A percentile compares a stretch with the other conserved stretches of the same genome.
Evolutionary conservation across 2,888 invertebrate species (phyloP).

Genomic region (Capitulum mitella): DNA sequence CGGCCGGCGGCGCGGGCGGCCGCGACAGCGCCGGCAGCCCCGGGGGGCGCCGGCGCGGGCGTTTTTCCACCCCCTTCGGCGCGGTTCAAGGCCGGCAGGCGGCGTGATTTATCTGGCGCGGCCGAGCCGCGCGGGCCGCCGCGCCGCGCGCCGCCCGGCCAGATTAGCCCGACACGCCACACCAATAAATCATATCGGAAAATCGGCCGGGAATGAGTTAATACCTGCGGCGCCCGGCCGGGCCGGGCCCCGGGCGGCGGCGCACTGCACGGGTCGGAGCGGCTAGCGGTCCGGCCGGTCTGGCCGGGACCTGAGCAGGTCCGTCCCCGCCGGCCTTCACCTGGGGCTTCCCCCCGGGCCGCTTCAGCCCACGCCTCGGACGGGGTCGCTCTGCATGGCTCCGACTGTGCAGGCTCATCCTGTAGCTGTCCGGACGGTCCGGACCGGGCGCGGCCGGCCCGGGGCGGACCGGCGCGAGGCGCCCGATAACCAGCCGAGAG

Average conservation of each 20-base stretch:
- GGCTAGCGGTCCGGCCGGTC: no score
- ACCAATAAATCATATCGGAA: neutral
- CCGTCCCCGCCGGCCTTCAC: no score
- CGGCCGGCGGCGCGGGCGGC: neutral
- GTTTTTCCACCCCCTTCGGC: constrained; percentile 1
- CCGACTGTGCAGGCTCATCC: no score
- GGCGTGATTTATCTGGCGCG: neutral
- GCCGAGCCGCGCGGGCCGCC: neutral
- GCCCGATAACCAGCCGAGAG: neutral
- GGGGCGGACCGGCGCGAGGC: neutral
- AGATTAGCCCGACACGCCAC: neutral
- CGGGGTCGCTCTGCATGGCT: no score
- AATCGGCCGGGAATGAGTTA: neutral
- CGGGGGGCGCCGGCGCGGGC: neutral
- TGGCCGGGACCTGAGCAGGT: no score
- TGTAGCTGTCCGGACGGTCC: no score
- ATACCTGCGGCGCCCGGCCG: neutral
- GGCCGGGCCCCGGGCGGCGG: neutral
- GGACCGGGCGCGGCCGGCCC: neutral
- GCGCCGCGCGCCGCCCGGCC: neutral
- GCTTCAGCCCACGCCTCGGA: no score
- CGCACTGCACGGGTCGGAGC: neutral
- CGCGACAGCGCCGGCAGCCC: neutral
- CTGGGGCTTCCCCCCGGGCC: no score
- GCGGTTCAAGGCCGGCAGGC: neutral